Evolutionary conservation across 2,797 vertebrate species (phyloP), one percentile per base, ranked within the genome.

Genomic region (Danio choprae): DNA sequence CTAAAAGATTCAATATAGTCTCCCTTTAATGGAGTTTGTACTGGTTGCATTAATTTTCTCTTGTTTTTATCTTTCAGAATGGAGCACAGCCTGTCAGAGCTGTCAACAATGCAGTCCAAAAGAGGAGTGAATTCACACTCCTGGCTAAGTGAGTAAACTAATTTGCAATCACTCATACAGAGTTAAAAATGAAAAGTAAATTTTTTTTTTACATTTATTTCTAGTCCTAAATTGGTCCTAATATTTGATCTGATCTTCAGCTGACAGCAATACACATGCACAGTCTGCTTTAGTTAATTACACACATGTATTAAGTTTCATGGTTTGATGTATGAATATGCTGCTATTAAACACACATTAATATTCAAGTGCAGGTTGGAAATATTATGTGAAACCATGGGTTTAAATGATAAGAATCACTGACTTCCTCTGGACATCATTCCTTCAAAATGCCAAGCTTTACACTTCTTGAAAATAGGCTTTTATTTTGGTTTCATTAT

Each of bases 71-170:
- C 72, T 83, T 83, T 22, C 84, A 95, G 95, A 94, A 94, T 83
- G 94, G 94, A 75, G 87, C 92, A 56, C 93, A 92, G 51, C 68
- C 87, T 36, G 91, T 87, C 84, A 92, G 90, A 58, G 89, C 92
- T 0, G 81, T 86, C 53, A 86, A 90, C 51, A 93, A 68, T 50
- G 90, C 91, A n/a, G 86, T 91, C 50, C 90, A 90, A 72, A 93
- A 95, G 43, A 87, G 91, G 73, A 95, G 93, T 74, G 94, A 95
- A 74, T 95, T 95, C 87, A 94, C 91, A 0, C 78, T 94, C 67
- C 92, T 94, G 89, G 95, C 94, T 80, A 95, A 94, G 94, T 95
- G 84, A 94, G 93, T 75, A 10, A 11, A 18, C 36, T 53, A 7
- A 6, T 59, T 48, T 4, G 10, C 20, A 13, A 29, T 71, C 11